Percentiles rank a stretch among this genome's conserved stretches.
phyloP scores from a whole-genome alignment of 2,113 vertebrate genomes.

The Channa argus region DNA sequence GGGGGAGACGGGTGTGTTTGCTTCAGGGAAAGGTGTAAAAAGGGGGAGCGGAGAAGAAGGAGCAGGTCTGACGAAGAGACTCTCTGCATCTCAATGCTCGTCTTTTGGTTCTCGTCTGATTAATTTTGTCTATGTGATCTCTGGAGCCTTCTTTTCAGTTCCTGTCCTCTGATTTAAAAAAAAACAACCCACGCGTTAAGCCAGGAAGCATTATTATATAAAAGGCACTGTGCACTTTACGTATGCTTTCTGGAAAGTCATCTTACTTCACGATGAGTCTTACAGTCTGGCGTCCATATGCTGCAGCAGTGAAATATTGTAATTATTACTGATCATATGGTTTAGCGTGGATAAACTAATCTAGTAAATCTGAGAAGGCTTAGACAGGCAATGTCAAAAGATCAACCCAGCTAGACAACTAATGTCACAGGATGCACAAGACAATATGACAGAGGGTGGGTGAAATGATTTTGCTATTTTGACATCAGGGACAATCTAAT shows the following conservation, averaged over 20 bases:
- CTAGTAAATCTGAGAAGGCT: slow-evolving; percentile 58
- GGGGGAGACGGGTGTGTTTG: slow-evolving; percentile 68
- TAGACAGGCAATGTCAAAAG: slow-evolving; percentile 61
- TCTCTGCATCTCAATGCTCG: slow-evolving; percentile 66
- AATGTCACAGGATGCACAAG: slow-evolving; percentile 49
- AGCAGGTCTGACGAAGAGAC: slow-evolving; percentile 56
- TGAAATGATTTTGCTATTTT: slow-evolving; percentile 55
- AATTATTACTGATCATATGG: slow-evolving; percentile 27
- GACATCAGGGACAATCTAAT: slow-evolving; percentile 61
- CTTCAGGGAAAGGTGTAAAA: slow-evolving; percentile 68
- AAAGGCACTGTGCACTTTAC: slow-evolving; percentile 71
- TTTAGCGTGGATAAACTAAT: background rate
- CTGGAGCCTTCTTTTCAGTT: slow-evolving; percentile 75
- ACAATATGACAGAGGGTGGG: slow-evolving; percentile 57
- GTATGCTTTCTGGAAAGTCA: slow-evolving; percentile 73
- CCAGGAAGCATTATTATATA: slow-evolving; percentile 74
- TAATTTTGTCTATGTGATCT: slow-evolving; percentile 84
- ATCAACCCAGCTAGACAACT: slow-evolving; percentile 72
- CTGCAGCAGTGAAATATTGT: slow-evolving; percentile 21
- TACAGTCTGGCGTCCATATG: slow-evolving; percentile 28
- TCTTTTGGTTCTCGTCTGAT: slow-evolving; percentile 77
- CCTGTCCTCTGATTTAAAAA: slow-evolving; percentile 73
- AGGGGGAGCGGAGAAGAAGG: slow-evolving; percentile 51
- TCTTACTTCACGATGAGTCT: slow-evolving; percentile 50
- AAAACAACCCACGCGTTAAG: slow-evolving; percentile 54